These are phyloP conservation scores for Aphyosemion australe DNA, from an alignment of 2,113 vertebrate genomes.

Conservation along the genomic window DNA sequence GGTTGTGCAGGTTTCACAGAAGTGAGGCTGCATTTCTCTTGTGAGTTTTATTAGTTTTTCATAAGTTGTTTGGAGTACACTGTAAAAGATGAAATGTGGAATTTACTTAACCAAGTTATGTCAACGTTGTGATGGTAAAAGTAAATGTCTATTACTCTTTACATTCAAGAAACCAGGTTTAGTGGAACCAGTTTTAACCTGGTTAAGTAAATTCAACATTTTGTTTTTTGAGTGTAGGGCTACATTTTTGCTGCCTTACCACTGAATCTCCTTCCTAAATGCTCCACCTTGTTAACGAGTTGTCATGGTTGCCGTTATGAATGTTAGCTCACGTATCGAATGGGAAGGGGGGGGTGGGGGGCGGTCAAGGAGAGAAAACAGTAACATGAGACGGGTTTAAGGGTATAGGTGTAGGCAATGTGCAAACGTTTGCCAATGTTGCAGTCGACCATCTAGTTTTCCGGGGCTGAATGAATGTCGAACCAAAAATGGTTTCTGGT, in stretches of 20 bases:
- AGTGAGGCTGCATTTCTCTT: constrained; percentile 17
- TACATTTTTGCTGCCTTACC: constrained; percentile 67
- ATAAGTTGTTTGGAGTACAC: not conserved
- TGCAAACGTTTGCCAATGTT: constrained; percentile 62
- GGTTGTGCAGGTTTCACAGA: constrained; percentile 26
- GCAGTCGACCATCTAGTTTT: constrained; percentile 74
- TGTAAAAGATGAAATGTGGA: too few species aligned
- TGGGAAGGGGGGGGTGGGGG: constrained; percentile 33
- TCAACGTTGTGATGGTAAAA: too few species aligned
- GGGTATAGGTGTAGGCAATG: constrained; percentile 55
- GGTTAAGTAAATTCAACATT: too few species aligned
- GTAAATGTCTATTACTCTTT: too few species aligned
- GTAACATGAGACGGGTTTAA: constrained; percentile 42
- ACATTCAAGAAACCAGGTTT: too few species aligned
- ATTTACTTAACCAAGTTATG: not conserved
- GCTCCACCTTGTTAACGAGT: constrained; percentile 66
- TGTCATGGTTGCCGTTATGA: constrained; percentile 57
- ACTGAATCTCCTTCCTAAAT: constrained; percentile 53
- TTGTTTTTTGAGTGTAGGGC: constrained; percentile 39
- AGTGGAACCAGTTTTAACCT: too few species aligned
- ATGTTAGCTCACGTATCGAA: constrained; percentile 67
- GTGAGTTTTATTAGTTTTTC: constrained; percentile 30
- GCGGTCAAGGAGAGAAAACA: constrained; percentile 4
- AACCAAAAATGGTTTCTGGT: constrained; percentile 56
- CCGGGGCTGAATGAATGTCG: constrained; percentile 78